Conservation (phyloP, 2,797 vertebrate genomes). For the Acomys russatus region DNA sequence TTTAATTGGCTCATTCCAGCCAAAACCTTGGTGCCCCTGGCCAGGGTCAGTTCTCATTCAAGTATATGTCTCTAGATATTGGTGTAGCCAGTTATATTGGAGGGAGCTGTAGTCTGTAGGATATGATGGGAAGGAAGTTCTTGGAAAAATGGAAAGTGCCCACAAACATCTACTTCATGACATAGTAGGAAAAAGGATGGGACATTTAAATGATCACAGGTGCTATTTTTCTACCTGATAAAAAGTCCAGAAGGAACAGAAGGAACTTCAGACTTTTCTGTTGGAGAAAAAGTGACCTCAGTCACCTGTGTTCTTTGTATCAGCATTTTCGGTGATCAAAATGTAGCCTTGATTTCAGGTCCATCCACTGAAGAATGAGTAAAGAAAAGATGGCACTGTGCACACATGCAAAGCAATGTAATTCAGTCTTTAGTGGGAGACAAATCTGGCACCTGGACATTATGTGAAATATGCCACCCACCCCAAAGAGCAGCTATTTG, state of each 20-base stretch:
- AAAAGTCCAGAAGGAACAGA: constrained; percentile 59
- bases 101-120: not conserved
- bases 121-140: not conserved
- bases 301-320: not conserved
- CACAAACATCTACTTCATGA: not conserved
- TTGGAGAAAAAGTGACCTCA: constrained; percentile 14
- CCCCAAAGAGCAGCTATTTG: not conserved
- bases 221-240: constrained; percentile 65
- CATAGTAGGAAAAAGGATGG: not conserved
- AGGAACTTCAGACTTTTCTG: constrained; percentile 49
- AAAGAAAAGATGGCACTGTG: not conserved
- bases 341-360: not conserved
- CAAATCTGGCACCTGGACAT: not conserved
- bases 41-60: not conserved
- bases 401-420: not conserved
- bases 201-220: not conserved
- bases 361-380: not conserved
- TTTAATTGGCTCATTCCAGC: not conserved
- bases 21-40: not conserved
- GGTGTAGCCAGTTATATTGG: not conserved
- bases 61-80: not conserved
- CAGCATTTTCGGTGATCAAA: not conserved
- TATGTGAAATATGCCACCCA: not conserved
- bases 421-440: not conserved
- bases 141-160: not conserved